These are phyloP conservation scores for Lontra canadensis DNA, from an alignment of 2,113 vertebrate species.

Conservation along the genomic window DNA sequence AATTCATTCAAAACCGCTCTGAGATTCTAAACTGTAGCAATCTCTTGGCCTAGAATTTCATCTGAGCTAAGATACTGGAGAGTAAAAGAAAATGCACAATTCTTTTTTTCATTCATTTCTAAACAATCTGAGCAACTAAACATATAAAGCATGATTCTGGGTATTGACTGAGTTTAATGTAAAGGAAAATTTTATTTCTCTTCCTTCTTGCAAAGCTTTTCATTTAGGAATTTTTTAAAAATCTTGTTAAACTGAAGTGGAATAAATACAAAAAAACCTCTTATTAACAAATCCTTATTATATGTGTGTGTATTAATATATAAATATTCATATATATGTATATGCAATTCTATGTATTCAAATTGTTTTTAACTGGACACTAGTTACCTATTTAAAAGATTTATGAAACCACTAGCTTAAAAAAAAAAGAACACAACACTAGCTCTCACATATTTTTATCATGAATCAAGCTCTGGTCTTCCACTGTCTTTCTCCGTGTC, in stretches of 20 bases:
- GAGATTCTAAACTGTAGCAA: background rate
- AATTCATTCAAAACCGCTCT: background rate
- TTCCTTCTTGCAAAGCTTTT: background rate
- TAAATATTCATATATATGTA: background rate
- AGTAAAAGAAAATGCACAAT: background rate
- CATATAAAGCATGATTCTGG: background rate
- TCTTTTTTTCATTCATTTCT: background rate
- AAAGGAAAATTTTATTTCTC: background rate
- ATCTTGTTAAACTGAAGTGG: background rate
- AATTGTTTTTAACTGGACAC: background rate
- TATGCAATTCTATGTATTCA: background rate
- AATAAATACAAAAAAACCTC: background rate
- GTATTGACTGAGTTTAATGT: background rate
- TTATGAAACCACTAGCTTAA: background rate
- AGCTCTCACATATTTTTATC: background rate
- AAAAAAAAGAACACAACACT: background rate
- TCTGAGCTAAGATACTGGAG: background rate
- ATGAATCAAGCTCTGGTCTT: background rate
- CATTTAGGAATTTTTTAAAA: background rate
- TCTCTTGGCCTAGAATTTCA: background rate
- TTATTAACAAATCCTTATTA: background rate
- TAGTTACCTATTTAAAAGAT: slow-evolving; percentile 3
- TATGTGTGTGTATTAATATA: background rate
- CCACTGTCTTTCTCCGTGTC: background rate
- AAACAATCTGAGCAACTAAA: background rate